Conservation (phyloP, 1,140 invertebrate genomes). For the Drosophila lini region DNA sequence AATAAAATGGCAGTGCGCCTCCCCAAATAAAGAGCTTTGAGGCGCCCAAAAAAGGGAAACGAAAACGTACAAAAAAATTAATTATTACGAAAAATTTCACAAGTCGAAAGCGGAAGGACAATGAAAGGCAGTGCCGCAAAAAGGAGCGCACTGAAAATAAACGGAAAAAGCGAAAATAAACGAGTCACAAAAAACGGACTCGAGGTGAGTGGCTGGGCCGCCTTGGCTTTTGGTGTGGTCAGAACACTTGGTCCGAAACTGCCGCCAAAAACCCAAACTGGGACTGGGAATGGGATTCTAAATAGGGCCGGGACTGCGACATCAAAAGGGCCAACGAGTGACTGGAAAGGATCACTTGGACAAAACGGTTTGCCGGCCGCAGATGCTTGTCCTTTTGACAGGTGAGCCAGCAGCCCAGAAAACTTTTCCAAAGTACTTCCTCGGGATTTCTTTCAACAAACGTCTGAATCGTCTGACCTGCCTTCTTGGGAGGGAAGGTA, state of each 20-base stretch:
- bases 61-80: constrained; percentile 67
- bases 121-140: constrained; percentile 64
- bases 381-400: constrained; percentile 70
- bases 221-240: constrained; percentile 74
- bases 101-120: constrained; percentile 75
- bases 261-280: neutral
- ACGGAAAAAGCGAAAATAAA: constrained; percentile 48
- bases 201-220: constrained; percentile 47
- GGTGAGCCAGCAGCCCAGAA: constrained; percentile 37
- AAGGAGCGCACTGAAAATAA: constrained; percentile 44
- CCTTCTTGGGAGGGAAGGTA: neutral
- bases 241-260: constrained; percentile 40
- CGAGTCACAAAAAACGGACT: constrained; percentile 50
- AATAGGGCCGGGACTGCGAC: constrained; percentile 8
- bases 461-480: constrained; percentile 11
- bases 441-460: constrained; percentile 36
- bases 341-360: constrained; percentile 41
- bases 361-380: constrained; percentile 51
- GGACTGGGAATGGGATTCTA: constrained; percentile 2
- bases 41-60: constrained; percentile 35
- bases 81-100: constrained; percentile 79
- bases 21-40: constrained; percentile 23
- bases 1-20: constrained; percentile 24
- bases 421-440: constrained; percentile 37
- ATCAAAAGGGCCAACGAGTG: constrained; percentile 30